Evolutionary conservation across 2,888 invertebrate genomes (phyloP).

Genomic region (Eupeodes latifasciatus): DNA sequence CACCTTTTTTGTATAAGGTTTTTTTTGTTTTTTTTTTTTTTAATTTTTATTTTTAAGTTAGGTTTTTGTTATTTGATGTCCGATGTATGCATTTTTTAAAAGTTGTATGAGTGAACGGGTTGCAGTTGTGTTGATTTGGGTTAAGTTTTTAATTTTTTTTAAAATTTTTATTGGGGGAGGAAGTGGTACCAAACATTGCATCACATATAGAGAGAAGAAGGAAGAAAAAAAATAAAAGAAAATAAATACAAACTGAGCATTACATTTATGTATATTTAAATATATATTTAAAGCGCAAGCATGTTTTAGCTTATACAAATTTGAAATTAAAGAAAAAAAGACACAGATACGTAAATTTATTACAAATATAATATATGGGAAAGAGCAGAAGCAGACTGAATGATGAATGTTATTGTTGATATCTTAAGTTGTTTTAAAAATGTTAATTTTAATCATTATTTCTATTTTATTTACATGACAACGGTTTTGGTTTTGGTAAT

Average conservation of each 20-base stretch:
- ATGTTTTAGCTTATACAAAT: conserved; percentile 6
- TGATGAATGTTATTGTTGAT: too few relatives aligned
- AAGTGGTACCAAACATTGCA: conserved; percentile 78
- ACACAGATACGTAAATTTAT: not conserved
- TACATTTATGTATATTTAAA: conserved; percentile 38
- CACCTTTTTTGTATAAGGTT: conserved; percentile 86
- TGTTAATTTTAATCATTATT: too few relatives aligned
- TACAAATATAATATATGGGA: not conserved
- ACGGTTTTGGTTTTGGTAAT: too few relatives aligned
- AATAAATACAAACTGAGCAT: conserved; percentile 68
- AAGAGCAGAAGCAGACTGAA: too few relatives aligned
- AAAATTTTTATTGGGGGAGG: conserved; percentile 36
- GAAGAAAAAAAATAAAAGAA: conserved; percentile 64
- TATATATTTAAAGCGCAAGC: conserved; percentile 65
- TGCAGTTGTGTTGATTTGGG: conserved; percentile 55
- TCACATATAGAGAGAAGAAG: conserved; percentile 77
- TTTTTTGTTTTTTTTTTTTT: conserved; percentile 29
- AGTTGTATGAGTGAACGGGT: conserved; percentile 55
- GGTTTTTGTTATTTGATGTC: conserved; percentile 37
- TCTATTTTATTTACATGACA: too few relatives aligned
- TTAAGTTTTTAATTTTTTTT: conserved; percentile 45
- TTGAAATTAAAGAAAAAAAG: too few relatives aligned
- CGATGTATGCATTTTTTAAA: conserved; percentile 16
- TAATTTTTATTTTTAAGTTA: conserved; percentile 38
- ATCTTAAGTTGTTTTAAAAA: too few relatives aligned